Base-by-base conservation (phyloP, 1,140 invertebrate genomes). In the Choristoneura fumiferana region DNA sequence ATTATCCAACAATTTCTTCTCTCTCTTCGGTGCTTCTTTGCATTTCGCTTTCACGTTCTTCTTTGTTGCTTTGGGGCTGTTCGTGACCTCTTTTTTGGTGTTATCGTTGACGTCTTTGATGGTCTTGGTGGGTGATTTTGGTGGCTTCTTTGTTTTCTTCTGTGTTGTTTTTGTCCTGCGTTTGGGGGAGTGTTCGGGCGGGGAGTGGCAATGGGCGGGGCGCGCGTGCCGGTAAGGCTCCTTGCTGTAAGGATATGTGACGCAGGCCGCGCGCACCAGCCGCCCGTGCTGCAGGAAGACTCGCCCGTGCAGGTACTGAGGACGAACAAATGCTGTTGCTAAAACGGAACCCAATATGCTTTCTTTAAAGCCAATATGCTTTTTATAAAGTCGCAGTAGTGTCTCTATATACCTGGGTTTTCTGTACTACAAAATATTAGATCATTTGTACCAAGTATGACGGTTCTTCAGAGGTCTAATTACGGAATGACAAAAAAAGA, bases 241-340 rank as follows among this genome's bases (percentile, higher is more conserved):
- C 59, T 83, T 82, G 58, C 81, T 84, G 65, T 82, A 88, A 1
- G 85, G 81, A 69, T 81, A 90, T 18, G 91, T 91, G 45, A 95
- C 92, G 68, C 92, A 92, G 0, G 93, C 94, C 6, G 93, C 91
- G 38, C 93, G 91, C 54, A 95, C 77, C 18, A 92, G 91, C 71
- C 93, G 92, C 0, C 92, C 92, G 34, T 93, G 93, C 86, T 95
- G 94, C 8, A 95, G 87, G 73, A 93, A 95, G 13, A 95, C 91
- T 65, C 92, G 91, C 4, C 94, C 94, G 84, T 95, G 93, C 4
- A 95, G 89, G 73, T 95, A 95, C 94, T 94, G 70, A 14, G 86
- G 84, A 54, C 37, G 40, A 67, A n/a, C n/a, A 53, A 57, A 10
- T 5, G 33, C 18, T 0, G 6, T 38, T 55, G 12, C 40, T 1